Conservation (phyloP, 2,888 invertebrate species). For the Stegana nigrithorax region DNA sequence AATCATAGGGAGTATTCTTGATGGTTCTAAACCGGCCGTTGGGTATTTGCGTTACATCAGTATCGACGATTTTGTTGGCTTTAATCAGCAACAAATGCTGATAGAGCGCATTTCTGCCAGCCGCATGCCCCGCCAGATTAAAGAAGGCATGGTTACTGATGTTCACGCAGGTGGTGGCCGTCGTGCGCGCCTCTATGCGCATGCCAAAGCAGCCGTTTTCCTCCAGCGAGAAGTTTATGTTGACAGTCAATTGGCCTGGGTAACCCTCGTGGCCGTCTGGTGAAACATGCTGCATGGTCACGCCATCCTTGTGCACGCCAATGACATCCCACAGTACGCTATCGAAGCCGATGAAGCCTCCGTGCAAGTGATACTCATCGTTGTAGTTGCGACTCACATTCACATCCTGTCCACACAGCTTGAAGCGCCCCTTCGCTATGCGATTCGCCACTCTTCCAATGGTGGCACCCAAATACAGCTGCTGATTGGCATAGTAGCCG, state of each 20-base stretch:
- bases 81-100: slow-evolving; percentile 80
- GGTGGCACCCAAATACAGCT: slow-evolving; percentile 87
- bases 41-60: slow-evolving; percentile 78
- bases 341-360: slow-evolving; percentile 86
- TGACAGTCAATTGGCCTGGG: slow-evolving; percentile 83
- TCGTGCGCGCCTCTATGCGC: slow-evolving; percentile 81
- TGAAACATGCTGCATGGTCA: slow-evolving; percentile 82
- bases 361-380: slow-evolving; percentile 80
- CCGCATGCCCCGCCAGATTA: slow-evolving; percentile 86
- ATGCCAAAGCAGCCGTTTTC: slow-evolving; percentile 80
- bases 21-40: slow-evolving; percentile 80
- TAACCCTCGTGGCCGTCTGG: slow-evolving; percentile 88
- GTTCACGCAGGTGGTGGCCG: slow-evolving; percentile 85
- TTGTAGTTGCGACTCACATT: slow-evolving; percentile 78
- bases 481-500: slow-evolving; percentile 75
- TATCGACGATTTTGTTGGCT: slow-evolving; percentile 80
- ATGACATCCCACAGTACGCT: slow-evolving; percentile 77
- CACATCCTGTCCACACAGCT: slow-evolving; percentile 76
- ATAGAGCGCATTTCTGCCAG: slow-evolving; percentile 72
- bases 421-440: slow-evolving; percentile 78
- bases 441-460: slow-evolving; percentile 89
- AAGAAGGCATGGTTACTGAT: slow-evolving; percentile 90
- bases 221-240: slow-evolving; percentile 78
- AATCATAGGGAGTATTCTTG: slow-evolving; percentile 79
- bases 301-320: slow-evolving; percentile 60